These are phyloP conservation scores for Pseudomyrmex dendroicus DNA, from an alignment of 1,140 invertebrate genomes.

Conservation along the genomic window DNA sequence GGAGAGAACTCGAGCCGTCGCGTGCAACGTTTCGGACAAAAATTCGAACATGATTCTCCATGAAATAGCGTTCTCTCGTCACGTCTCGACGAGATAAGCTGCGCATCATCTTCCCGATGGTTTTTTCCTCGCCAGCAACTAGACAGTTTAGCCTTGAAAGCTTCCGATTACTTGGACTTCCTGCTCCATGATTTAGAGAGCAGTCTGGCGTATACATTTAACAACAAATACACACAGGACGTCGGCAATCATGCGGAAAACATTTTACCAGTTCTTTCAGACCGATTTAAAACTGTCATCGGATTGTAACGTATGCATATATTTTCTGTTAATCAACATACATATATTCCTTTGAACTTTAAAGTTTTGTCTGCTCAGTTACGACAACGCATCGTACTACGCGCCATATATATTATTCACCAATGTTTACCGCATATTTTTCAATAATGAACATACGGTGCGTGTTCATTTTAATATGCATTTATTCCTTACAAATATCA, in stretches of 20 bases:
- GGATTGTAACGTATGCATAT: too few relatives aligned
- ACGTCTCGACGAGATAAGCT: conserved; percentile 73
- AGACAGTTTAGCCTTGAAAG: conserved; percentile 48
- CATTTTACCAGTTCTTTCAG: not conserved
- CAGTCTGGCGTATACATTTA: not conserved
- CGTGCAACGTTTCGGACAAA: conserved; percentile 58
- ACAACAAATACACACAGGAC: not conserved
- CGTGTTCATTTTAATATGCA: not conserved
- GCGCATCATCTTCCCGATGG: conserved; percentile 69
- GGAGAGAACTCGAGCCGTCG: conserved; percentile 48
- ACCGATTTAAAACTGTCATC: too few relatives aligned
- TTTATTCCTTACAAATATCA: not conserved
- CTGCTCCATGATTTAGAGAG: conserved; percentile 35
- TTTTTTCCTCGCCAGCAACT: conserved; percentile 35
- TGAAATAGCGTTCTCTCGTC: conserved; percentile 54
- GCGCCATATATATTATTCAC: not conserved
- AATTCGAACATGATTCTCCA: conserved; percentile 68
- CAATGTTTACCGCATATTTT: not conserved
- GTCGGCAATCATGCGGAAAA: not conserved
- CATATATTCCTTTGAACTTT: not conserved
- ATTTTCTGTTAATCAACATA: not conserved
- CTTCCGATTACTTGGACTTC: conserved; percentile 61
- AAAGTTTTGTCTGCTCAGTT: not conserved
- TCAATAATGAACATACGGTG: not conserved
- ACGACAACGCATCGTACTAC: too few relatives aligned